Base-by-base conservation (phyloP, 2,113 vertebrate species). In the Myiozetetes cayanensis region DNA sequence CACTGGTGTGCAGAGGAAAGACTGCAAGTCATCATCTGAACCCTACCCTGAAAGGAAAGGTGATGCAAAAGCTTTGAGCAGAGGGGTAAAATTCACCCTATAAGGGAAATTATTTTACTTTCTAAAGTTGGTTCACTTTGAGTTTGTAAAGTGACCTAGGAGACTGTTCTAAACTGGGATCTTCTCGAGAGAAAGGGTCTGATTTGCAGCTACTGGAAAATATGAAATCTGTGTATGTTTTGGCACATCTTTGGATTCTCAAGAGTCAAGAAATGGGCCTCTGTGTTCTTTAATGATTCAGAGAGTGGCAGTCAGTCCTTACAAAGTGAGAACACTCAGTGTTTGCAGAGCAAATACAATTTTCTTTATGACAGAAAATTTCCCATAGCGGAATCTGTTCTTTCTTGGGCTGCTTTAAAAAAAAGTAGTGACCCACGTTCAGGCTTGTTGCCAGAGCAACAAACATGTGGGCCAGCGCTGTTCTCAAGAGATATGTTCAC, bases 181-280 rank as follows among this genome's bases (percentile, higher is more conserved):
- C 87, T 93, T 97, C 86, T 96, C 41, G 80, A 92, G 81, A 89
- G 82, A 94, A 89, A 87, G 63, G n/a, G 49, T 78, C 94, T 96
- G 89, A 95, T 95, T 91, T 94, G 93, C 80, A 93, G 87, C 93
- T 97, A 93, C 94, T 96, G 96, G 96, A 96, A 97, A 97, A 93
- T 96, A 97, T 97, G 93, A 96, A 96, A 89, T 85, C 75, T 72
- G 3, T 97, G 96, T 97, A 44, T 97, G 33, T 80, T 95, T 97
- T 97, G 96, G 96, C 96, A 97, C 79, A 89, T 95, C 44, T 78
- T 87, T 66, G 80, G 75, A 91, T 89, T 94, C 93, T 94, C 85
- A 90, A 87, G 79, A 95, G 84, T 94, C 81, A 75, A 97, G 82
- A 81, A 96, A 90, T 0, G 2, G 72, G 39, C 52, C 59, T 88